Percentiles rank a stretch among this genome's conserved stretches.
phyloP scores from a whole-genome alignment of 2,797 vertebrate species.

The Jordanella pulchra region DNA sequence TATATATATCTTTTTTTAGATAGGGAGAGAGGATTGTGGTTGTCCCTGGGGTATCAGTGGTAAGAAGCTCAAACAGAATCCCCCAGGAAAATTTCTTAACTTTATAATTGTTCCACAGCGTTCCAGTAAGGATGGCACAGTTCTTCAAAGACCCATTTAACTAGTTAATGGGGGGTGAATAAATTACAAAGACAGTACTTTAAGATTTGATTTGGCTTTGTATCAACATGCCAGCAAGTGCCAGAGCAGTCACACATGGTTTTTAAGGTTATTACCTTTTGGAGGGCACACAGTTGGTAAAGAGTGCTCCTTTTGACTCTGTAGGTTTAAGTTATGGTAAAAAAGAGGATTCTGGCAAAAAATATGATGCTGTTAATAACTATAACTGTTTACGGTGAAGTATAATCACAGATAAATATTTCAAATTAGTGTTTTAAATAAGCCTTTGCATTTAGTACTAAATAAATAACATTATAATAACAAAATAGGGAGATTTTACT shows the following conservation, averaged over 20 bases:
- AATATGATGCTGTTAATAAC: conserved; percentile 68
- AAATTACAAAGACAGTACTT: conserved; percentile 66
- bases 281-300: conserved; percentile 54
- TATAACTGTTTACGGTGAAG: conserved; percentile 68
- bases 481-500: conserved; percentile 45
- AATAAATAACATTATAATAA: conserved; percentile 52
- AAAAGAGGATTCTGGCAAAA: conserved; percentile 74
- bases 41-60: conserved; percentile 26
- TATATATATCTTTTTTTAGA: conserved; percentile 1
- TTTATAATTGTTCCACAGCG: conserved; percentile 46
- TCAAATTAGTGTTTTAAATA: conserved; percentile 50
- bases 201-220: conserved; percentile 76
- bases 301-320: conserved; percentile 60
- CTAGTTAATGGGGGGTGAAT: conserved; percentile 49
- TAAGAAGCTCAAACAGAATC: conserved; percentile 34
- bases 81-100: conserved; percentile 36
- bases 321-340: conserved; percentile 57
- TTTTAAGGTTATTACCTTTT: conserved; percentile 45
- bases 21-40: conserved; percentile 32
- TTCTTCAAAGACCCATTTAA: conserved; percentile 47
- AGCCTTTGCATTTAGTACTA: conserved; percentile 65
- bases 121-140: conserved; percentile 50
- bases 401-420: conserved; percentile 71
- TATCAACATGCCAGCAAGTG: conserved; percentile 53
- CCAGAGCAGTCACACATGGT: conserved; percentile 48